Evolutionary conservation across 37 sponge, comb jelly and placozoan species (phyloP).

Genomic region (Amphimedon queenslandica): DNA sequence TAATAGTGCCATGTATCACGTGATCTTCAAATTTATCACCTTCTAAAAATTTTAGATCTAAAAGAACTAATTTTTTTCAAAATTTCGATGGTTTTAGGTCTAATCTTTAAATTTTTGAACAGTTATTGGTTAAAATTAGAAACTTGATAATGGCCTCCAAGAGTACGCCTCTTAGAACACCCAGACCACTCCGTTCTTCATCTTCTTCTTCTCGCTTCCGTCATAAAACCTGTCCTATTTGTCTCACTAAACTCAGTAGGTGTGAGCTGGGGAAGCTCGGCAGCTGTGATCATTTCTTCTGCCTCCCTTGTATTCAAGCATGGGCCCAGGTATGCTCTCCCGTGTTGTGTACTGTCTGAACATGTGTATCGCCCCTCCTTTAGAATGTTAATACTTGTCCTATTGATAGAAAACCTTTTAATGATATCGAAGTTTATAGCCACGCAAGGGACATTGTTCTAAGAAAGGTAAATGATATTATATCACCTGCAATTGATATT

Average conservation of each 20-base stretch:
- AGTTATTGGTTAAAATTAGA: too few species aligned
- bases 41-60: too few species aligned
- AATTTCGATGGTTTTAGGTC: too few species aligned
- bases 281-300: constrained; percentile 67
- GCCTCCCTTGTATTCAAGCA: constrained; percentile 68
- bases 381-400: constrained; percentile 86
- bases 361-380: neutral
- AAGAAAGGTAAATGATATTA: neutral
- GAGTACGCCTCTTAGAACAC: too few species aligned
- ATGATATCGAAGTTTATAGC: constrained; percentile 33
- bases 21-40: too few species aligned
- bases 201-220: too few species aligned
- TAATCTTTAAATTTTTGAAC: too few species aligned
- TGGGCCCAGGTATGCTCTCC: constrained; percentile 75
- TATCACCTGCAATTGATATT: too few species aligned
- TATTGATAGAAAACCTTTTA: constrained; percentile 66
- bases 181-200: too few species aligned
- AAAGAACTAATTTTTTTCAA: too few species aligned
- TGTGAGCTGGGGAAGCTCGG: constrained; percentile 48
- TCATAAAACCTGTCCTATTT: constrained; percentile 32
- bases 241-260: constrained; percentile 30
- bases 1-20: too few species aligned
- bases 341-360: neutral
- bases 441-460: neutral
- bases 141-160: too few species aligned